A percentile compares a stretch with the other conserved stretches of the same genome.
Conservation (phyloP, 2,888 invertebrate species). For the Drosophila ustulata region DNA sequence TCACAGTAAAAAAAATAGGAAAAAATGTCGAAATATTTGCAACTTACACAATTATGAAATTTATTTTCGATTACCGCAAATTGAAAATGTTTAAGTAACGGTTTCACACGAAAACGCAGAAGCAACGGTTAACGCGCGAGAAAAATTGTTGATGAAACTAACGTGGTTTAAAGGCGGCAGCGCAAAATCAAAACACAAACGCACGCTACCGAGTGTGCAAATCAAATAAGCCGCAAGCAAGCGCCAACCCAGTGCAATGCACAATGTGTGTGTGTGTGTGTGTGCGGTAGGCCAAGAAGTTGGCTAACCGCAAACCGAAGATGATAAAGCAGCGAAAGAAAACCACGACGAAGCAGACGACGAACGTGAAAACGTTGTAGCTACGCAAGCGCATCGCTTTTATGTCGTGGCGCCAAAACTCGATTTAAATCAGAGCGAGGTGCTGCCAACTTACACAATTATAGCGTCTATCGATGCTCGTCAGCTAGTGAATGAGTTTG, state of each 20-base stretch:
- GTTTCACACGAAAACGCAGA: conserved; percentile 52
- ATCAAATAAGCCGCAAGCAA: conserved; percentile 68
- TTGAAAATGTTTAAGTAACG: conserved; percentile 61
- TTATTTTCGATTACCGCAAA: conserved; percentile 49
- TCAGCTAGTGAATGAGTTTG: neutral
- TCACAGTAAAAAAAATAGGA: conserved; percentile 15
- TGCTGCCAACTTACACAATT: conserved; percentile 36
- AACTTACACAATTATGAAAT: conserved; percentile 49
- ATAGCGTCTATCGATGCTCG: neutral
- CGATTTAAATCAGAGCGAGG: neutral
- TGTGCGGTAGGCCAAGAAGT: conserved; percentile 54
- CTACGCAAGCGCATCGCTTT: conserved; percentile 37
- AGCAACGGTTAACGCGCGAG: conserved; percentile 22
- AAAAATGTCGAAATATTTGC: neutral
- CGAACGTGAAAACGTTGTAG: conserved; percentile 26
- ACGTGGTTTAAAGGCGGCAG: conserved; percentile 30
- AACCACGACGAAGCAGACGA: conserved; percentile 20
- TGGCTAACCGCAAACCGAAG: conserved; percentile 54
- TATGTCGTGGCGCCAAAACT: conserved; percentile 20
- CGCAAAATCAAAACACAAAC: conserved; percentile 56
- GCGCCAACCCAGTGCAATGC: conserved; percentile 47
- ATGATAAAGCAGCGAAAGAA: conserved; percentile 26
- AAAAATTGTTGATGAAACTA: conserved; percentile 14
- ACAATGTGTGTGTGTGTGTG: conserved; percentile 16
- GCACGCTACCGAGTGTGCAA: conserved; percentile 74